Evolutionary conservation across 2,888 invertebrate species (phyloP).

Genomic region (Aphelenchoides bicaudatus): DNA sequence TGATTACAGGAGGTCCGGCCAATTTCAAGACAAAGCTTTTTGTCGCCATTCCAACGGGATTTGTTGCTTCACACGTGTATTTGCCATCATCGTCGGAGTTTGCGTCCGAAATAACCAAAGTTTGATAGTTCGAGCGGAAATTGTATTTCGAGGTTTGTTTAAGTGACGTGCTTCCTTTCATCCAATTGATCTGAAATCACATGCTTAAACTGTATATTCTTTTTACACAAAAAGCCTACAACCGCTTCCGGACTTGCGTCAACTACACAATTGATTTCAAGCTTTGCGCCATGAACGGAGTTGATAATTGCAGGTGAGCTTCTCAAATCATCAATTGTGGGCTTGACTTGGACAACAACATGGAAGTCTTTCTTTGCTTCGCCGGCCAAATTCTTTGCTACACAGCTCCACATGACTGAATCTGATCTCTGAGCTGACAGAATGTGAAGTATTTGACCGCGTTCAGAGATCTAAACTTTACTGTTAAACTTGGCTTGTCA

Average conservation of each 20-base stretch:
- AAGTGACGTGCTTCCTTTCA: neutral
- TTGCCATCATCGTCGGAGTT: constrained; percentile 30
- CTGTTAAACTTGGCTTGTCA: neutral
- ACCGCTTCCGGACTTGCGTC: constrained; percentile 62
- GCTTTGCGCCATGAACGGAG: constrained; percentile 31
- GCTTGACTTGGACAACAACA: constrained; percentile 47
- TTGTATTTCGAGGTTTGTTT: neutral
- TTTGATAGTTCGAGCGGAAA: constrained; percentile 31
- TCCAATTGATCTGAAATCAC: constrained; percentile 13
- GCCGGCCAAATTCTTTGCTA: constrained; percentile 51
- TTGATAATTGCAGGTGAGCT: constrained; percentile 45
- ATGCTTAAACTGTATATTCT: neutral
- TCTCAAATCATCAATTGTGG: constrained; percentile 46
- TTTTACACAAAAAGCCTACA: constrained; percentile 28
- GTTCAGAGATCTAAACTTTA: constrained; percentile 38
- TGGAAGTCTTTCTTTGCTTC: constrained; percentile 51
- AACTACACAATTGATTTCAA: constrained; percentile 62
- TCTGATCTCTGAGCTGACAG: constrained; percentile 42
- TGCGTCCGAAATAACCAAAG: constrained; percentile 26
- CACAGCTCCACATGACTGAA: constrained; percentile 39
- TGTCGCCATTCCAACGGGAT: constrained; percentile 60
- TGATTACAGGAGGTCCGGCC: constrained; percentile 52
- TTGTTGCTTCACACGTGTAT: constrained; percentile 62
- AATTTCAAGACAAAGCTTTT: constrained; percentile 50
- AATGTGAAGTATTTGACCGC: constrained; percentile 45